A percentile compares a stretch with the other conserved stretches of the same genome.
Conservation (phyloP, 2,797 vertebrate species). For the Onychomys leucogaster region DNA sequence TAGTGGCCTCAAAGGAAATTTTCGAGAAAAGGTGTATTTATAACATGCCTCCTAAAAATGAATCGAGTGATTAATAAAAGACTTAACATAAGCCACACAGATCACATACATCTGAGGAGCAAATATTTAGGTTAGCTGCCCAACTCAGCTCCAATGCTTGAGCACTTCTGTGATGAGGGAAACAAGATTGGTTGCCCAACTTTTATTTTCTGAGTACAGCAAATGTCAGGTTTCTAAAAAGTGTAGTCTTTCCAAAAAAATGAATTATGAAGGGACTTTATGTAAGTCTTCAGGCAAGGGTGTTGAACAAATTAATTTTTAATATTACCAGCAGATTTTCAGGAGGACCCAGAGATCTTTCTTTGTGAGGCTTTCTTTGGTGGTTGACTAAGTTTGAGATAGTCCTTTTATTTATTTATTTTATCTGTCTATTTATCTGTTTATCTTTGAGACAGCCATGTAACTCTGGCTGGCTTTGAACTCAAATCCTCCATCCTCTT, state of each 20-base stretch:
- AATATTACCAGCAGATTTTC: slow-evolving; percentile 23
- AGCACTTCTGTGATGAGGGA: background rate
- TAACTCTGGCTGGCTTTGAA: background rate
- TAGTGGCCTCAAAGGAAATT: slow-evolving; percentile 22
- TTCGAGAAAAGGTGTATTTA: background rate
- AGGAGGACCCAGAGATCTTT: background rate
- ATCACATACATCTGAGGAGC: background rate
- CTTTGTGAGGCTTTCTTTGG: background rate
- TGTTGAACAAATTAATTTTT: slow-evolving; percentile 42
- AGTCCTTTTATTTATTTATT: slow-evolving; percentile 6
- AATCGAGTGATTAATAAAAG: background rate
- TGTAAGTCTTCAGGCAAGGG: slow-evolving; percentile 4
- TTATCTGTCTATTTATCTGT: background rate
- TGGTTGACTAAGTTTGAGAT: background rate
- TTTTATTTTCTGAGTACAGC: slow-evolving; percentile 9
- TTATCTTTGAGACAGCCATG: background rate
- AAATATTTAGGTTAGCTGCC: background rate
- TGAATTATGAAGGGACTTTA: background rate
- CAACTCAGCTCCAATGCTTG: background rate
- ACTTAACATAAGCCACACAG: background rate
- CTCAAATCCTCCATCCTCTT: background rate
- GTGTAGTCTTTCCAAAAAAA: slow-evolving; percentile 30
- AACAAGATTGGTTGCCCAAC: background rate
- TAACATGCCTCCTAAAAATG: background rate
- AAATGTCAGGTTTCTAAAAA: slow-evolving; percentile 23